Evolutionary conservation across 2,113 vertebrate species (phyloP).

Genomic region (Toxostoma redivivum): DNA sequence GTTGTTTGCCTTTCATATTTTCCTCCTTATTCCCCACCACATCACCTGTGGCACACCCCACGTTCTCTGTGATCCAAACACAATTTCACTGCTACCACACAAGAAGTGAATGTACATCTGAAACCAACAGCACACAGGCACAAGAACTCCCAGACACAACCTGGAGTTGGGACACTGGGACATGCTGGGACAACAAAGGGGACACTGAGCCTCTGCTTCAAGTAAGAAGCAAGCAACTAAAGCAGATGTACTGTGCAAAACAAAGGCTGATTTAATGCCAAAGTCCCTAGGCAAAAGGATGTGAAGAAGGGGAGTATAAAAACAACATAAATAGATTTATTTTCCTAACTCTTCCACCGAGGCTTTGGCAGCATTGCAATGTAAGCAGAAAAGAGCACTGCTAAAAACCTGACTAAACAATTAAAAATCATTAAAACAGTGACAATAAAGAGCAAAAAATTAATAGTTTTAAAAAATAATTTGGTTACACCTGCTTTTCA

Average conservation of each 20-base stretch:
- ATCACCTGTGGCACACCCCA: fast-evolving
- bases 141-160: neutral
- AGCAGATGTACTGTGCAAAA: neutral
- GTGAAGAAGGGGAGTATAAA: neutral
- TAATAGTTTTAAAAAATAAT: neutral
- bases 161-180: no score
- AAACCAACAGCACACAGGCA: neutral
- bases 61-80: fast-evolving
- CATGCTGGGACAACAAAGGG: no score
- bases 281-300: neutral
- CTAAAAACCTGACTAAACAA: neutral
- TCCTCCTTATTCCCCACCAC: neutral
- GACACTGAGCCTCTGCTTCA: neutral
- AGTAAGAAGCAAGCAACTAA: neutral
- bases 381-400: neutral
- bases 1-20: neutral
- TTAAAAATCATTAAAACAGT: neutral
- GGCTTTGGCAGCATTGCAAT: neutral
- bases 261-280: neutral
- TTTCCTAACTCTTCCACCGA: neutral
- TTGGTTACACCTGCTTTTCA: neutral
- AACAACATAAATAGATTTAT: neutral
- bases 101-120: neutral
- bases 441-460: neutral
- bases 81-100: neutral